Base-by-base conservation (phyloP, 1,140 invertebrate genomes). In the Listronotus oregonensis region DNA sequence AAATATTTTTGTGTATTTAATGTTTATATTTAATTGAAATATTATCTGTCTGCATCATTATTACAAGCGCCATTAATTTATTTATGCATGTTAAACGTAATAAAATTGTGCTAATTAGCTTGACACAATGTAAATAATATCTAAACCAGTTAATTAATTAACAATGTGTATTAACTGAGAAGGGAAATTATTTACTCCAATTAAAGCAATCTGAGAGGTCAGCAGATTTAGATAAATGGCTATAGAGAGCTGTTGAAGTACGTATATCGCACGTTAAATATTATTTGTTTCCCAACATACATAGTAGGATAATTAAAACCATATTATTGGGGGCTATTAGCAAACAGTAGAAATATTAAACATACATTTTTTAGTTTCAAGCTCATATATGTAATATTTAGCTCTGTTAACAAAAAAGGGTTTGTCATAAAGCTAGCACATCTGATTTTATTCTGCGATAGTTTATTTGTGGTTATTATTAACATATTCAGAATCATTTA, bases 181-280 rank as follows among this genome's bases (percentile, higher is more conserved):
- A 61, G 46, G 58, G 58, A 50, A 61, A 61, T 61, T 61, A 61
- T 61, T 61, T 61, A 61, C 47, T 61, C 58, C 58, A 61, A 61
- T 61, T 61, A 61, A 44, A 40, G 14, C 47, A 61, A 61, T 61
- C 58, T 61, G 58, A 42, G 47, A 51, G 58, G 39, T 61, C 58
- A 61, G 56, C 56, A 37, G 32, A 59, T 59, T 43, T 32, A 32
- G 58, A 61, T 61, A 61, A 61, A 46, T 34, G n/a, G 31, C 12
- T 7, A 31, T 17, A 37, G 27, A 31, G 32, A 34, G 27, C 34
- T 54, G n/a, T 31, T 15, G 32, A 39, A 37, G 12, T 12, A 32
- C 21, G n/a, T 32, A 11, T 43, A 43, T 43, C 12, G 6, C 42
- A 14, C 15, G 12, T 43, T 17, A 14, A 43, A 43, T 43, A 17